Conservation (phyloP, 2,113 vertebrate species). For the Chloropsis cyanopogon region DNA sequence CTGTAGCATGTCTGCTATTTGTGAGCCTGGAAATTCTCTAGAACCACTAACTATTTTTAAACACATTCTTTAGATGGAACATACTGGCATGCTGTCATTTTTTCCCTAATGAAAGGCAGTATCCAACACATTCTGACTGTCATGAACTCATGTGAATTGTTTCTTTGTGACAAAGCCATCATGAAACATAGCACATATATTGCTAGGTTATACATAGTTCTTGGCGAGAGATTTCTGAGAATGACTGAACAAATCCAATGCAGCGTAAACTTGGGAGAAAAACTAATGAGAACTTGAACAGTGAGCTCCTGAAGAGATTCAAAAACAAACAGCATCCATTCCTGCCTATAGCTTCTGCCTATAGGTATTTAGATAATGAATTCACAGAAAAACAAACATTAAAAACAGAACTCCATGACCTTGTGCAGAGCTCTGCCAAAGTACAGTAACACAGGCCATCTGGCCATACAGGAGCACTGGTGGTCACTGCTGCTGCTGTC, state of each 20-base stretch:
- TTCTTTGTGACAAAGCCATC: neutral
- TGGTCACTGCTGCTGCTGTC: neutral
- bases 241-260: neutral
- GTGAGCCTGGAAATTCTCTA: constrained; percentile 46
- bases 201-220: neutral
- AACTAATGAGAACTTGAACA: neutral
- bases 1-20: neutral
- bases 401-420: neutral
- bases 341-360: neutral
- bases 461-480: neutral
- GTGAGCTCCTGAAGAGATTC: neutral
- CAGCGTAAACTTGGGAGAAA: neutral
- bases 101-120: neutral
- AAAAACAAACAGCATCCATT: neutral
- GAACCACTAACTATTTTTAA: constrained; percentile 54
- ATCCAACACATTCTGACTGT: neutral
- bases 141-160: neutral
- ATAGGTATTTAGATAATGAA: neutral
- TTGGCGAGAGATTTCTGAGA: neutral
- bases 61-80: constrained; percentile 5
- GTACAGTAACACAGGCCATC: neutral
- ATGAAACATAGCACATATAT: neutral
- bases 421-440: neutral
- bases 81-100: neutral
- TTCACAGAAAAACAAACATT: neutral